Evolutionary conservation across 2,113 vertebrate species (phyloP).

Genomic region (Gopherus flavomarginatus): DNA sequence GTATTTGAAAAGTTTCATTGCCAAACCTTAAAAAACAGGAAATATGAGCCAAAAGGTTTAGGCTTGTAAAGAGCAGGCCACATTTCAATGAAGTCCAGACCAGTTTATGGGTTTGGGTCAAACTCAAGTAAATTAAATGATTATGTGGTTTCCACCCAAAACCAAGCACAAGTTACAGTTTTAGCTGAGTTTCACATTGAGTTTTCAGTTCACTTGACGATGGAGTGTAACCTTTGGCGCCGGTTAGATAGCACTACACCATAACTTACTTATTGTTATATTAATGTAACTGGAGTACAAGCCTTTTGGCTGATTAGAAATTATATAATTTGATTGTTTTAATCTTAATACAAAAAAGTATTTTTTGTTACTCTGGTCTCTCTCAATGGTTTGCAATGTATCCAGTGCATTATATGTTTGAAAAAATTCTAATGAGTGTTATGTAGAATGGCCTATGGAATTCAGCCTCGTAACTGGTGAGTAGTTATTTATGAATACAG

Average conservation of each 20-base stretch:
- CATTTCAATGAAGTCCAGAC: too few species aligned
- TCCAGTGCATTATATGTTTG: not conserved
- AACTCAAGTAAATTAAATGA: not conserved
- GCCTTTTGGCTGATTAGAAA: not conserved
- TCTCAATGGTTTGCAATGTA: not conserved
- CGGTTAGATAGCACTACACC: not conserved
- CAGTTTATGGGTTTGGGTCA: accelerated
- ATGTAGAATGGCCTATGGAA: accelerated
- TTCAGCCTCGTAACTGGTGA: accelerated
- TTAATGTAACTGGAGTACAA: not conserved
- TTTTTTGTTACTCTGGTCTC: not conserved
- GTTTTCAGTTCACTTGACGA: too few species aligned
- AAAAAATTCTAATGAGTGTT: not conserved
- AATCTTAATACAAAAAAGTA: not conserved
- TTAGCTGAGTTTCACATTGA: accelerated
- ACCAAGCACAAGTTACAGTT: too few species aligned
- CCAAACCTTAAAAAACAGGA: accelerated
- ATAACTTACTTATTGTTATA: not conserved
- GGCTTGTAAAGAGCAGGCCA: not conserved
- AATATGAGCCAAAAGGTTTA: accelerated
- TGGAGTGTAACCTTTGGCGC: accelerated
- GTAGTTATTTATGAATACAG: not conserved
- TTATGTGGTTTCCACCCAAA: not conserved
- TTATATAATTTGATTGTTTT: not conserved
- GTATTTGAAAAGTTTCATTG: not conserved